Percentiles rank a stretch among this genome's conserved stretches.
phyloP scores from a whole-genome alignment of 2,797 vertebrate genomes.

The Bucorvus abyssinicus region DNA sequence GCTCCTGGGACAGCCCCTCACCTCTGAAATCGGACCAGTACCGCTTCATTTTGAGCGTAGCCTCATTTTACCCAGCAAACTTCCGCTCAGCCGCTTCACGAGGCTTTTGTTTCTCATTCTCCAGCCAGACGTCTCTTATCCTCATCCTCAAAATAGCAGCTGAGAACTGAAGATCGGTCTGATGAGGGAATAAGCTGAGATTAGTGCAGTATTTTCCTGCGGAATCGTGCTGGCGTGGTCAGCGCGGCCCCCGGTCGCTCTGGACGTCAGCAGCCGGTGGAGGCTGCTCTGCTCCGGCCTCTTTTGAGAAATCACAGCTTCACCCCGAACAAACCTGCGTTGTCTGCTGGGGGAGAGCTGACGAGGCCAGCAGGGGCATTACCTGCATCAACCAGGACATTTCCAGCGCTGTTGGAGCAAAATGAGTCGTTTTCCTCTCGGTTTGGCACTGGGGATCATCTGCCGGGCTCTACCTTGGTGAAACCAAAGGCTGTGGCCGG shows the following conservation, averaged over 20 bases:
- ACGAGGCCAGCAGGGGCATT: neutral
- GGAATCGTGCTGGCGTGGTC: rapidly evolving
- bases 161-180: neutral
- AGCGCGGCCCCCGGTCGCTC: no score
- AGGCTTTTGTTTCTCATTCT: neutral
- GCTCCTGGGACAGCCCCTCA: neutral
- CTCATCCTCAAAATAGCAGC: neutral
- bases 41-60: rapidly evolving
- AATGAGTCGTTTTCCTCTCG: neutral
- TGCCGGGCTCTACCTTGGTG: neutral
- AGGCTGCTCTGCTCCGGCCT: neutral
- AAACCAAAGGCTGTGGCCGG: neutral
- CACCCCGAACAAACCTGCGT: neutral
- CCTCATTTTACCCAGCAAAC: neutral
- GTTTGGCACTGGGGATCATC: rapidly evolving
- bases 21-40: no score
- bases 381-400: rapidly evolving
- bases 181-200: neutral
- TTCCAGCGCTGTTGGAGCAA: rapidly evolving
- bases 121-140: neutral
- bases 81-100: neutral
- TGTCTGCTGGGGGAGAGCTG: neutral
- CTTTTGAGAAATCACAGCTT: neutral
- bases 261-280: rapidly evolving
- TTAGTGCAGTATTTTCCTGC: neutral